Base-by-base conservation (phyloP, 2,113 vertebrate species). In the Tiliqua scincoides region DNA sequence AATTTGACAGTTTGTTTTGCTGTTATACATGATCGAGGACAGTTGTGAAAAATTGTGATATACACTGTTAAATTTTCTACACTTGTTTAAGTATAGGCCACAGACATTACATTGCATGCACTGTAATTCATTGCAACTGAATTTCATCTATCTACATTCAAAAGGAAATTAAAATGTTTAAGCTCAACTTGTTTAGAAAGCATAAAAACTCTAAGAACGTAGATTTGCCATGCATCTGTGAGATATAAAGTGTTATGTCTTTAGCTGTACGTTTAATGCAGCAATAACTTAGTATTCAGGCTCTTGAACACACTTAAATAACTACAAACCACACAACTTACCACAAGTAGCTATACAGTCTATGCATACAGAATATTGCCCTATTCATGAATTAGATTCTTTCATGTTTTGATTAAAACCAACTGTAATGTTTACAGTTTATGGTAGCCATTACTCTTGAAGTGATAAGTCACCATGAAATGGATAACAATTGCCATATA, bases 401-500 rank as follows among this genome's bases (percentile, higher is more conserved):
- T 52, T 40, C 75, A 85, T 59, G 54, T 79, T 86, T 73, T 72
- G 43, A 71, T 23, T 43, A 79, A 85, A 10, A 61, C 32, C 35
- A 85, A 62, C 18, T 71, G 14, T n/a, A 86, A 80, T 86, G 43
- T 63, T 70, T 86, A 79, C 57, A 79, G 52, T 63, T 86, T 71
- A 79, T 48, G 9, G 4, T 43, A 80, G 35, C 65, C 54, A 63
- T 73, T 72, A 86, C 73, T 73, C 77, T 21, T 62, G 4, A 63
- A 86, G n/a, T 63, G 77, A 21, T 79, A 61, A 63, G 23, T 62
- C 18, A 79, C 77, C 35, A 79, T 27, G 20, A 61, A 52, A 73
- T 72, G 30, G 40, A 85, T 86, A 86, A 73, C 20, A 80, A 80
- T 80, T 80, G 57, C 68, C 68, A 80, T 86, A 72, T 59, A 54